Conservation (phyloP, 2,888 invertebrate genomes). For the Gisinianus flammeolus region DNA sequence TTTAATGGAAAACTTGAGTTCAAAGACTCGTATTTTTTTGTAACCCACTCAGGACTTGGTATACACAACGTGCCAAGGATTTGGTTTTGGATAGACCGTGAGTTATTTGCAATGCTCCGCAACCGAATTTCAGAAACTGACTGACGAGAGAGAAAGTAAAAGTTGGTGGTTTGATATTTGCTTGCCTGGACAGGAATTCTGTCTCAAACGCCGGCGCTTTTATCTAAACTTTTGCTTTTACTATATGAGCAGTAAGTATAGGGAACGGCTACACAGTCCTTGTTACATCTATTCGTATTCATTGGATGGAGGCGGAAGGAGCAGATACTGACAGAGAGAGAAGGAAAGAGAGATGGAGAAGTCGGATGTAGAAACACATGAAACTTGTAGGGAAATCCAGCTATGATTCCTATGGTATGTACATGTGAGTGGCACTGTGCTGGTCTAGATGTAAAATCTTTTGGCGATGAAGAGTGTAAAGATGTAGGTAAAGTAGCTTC, state of each 20-base stretch:
- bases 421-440: neutral
- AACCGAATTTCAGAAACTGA: neutral
- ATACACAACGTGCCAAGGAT: neutral
- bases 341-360: conserved; percentile 3
- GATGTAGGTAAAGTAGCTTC: neutral
- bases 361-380: conserved; percentile 4
- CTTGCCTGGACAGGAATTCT: neutral
- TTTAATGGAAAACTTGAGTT: too few species aligned
- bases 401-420: neutral
- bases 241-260: too few species aligned
- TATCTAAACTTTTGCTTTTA: neutral
- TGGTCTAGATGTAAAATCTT: too few species aligned
- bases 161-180: neutral
- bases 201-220: conserved; percentile 12
- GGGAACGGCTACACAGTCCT: neutral
- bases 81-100: too few species aligned
- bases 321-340: neutral
- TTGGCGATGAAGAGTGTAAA: neutral
- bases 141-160: conserved; percentile 9
- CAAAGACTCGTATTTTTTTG: too few species aligned
- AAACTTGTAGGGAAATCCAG: neutral
- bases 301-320: neutral
- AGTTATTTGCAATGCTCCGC: too few species aligned
- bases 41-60: too few species aligned
- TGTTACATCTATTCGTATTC: neutral